phyloP scores from a whole-genome alignment of 2,797 vertebrate species.

The Poecilia velifera region DNA sequence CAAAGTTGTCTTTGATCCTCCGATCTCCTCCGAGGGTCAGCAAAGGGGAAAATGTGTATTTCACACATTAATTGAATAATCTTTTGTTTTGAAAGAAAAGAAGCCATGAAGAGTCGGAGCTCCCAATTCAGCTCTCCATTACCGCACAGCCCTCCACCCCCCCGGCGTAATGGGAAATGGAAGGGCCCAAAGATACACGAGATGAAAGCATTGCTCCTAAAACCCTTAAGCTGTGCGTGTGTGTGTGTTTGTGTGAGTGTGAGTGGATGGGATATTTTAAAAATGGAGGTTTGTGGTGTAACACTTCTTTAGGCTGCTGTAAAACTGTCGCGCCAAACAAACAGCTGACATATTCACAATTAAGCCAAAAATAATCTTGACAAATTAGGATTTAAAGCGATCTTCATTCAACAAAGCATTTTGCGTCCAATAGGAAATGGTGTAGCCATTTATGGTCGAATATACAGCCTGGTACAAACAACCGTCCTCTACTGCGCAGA shows the following conservation, averaged over 20 bases:
- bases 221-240: slow-evolving; percentile 53
- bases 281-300: slow-evolving; percentile 37
- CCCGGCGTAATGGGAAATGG: slow-evolving; percentile 66
- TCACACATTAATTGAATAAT: slow-evolving; percentile 82
- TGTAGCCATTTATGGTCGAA: neutral
- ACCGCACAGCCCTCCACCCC: slow-evolving; percentile 4
- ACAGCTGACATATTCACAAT: neutral
- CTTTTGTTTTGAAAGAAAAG: slow-evolving; percentile 82
- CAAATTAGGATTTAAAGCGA: neutral
- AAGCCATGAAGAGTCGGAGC: slow-evolving; percentile 70
- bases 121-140: slow-evolving; percentile 44
- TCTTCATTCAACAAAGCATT: neutral
- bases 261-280: slow-evolving; percentile 12
- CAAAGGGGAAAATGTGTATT: slow-evolving; percentile 69
- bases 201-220: slow-evolving; percentile 69
- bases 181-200: slow-evolving; percentile 75
- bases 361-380: neutral
- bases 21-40: slow-evolving; percentile 63
- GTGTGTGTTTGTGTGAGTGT: slow-evolving; percentile 2
- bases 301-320: slow-evolving; percentile 36
- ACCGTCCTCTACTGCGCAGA: no score
- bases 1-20: slow-evolving; percentile 67
- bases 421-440: neutral
- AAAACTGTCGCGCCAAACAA: slow-evolving; percentile 44
- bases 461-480: no score